Evolutionary conservation across 1,140 invertebrate genomes (phyloP).

Genomic region (Drosophila arawakana): DNA sequence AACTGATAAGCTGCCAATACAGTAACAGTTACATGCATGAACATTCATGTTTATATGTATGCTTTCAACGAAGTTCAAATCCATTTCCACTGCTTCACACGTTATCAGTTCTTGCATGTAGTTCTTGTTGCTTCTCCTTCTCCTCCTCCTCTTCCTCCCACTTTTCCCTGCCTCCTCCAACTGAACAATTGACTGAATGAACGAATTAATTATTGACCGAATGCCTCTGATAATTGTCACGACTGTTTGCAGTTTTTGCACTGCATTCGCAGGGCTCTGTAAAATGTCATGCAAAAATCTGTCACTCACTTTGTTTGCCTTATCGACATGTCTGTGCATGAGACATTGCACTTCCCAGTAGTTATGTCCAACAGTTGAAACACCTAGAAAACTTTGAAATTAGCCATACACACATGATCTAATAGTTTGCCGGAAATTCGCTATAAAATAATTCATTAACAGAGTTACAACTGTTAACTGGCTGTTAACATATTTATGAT

Average conservation of each 20-base stretch:
- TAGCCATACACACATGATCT: not conserved
- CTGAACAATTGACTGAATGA: conserved; percentile 33
- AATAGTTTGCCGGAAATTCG: not conserved
- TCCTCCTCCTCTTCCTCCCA: conserved; percentile 28
- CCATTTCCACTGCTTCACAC: conserved; percentile 63
- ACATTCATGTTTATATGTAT: conserved; percentile 15
- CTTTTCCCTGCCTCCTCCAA: conserved; percentile 52
- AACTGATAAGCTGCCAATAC: conserved; percentile 52
- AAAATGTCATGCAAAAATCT: conserved; percentile 35
- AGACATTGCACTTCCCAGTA: conserved; percentile 46
- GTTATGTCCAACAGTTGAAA: not conserved
- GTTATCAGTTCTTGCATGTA: conserved; percentile 77
- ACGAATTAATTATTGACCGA: conserved; percentile 26
- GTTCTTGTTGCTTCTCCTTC: conserved; percentile 47
- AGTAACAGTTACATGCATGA: conserved; percentile 21
- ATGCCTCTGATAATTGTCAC: conserved; percentile 61
- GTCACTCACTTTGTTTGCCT: conserved; percentile 26
- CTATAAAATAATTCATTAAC: not conserved
- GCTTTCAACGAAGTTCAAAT: conserved; percentile 76
- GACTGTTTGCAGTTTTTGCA: conserved; percentile 21
- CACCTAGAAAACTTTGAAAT: conserved; percentile 7
- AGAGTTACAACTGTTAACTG: not conserved
- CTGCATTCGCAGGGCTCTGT: conserved; percentile 53
- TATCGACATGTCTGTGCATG: conserved; percentile 32
- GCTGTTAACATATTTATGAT: not conserved